These are phyloP conservation scores for Plagodis pulveraria DNA, from an alignment of 2,888 invertebrate genomes.

Conservation along the genomic window DNA sequence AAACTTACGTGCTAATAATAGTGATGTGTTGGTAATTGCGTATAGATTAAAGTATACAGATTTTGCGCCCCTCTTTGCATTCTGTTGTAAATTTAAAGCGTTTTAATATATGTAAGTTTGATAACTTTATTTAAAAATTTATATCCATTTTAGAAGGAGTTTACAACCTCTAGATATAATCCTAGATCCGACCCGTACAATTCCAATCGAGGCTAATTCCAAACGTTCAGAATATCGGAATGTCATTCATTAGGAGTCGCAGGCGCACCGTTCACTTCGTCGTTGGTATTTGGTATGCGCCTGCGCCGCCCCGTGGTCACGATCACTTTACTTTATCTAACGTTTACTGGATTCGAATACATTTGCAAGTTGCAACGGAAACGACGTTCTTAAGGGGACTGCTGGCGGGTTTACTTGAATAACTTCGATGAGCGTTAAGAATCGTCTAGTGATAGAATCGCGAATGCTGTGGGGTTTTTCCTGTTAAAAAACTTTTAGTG, in stretches of 20 bases:
- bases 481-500: no score
- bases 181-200: background rate
- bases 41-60: no score
- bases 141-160: background rate
- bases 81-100: no score
- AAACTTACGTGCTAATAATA: no score
- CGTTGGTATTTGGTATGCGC: background rate
- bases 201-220: slow-evolving; percentile 9
- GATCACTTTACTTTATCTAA: slow-evolving; percentile 15
- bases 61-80: no score
- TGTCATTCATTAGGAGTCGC: slow-evolving; percentile 21
- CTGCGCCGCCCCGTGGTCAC: slow-evolving; percentile 7
- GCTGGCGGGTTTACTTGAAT: no score
- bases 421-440: no score
- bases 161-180: background rate
- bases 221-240: slow-evolving; percentile 9
- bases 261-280: slow-evolving; percentile 6
- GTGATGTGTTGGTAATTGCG: no score
- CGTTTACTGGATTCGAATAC: slow-evolving; percentile 10
- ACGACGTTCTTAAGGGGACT: background rate
- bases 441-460: no score
- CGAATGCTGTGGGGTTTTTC: no score
- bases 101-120: no score
- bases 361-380: slow-evolving; percentile 4
- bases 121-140: no score